Evolutionary conservation across 2,888 invertebrate species (phyloP).

Genomic region (Antheraea yamamai): DNA sequence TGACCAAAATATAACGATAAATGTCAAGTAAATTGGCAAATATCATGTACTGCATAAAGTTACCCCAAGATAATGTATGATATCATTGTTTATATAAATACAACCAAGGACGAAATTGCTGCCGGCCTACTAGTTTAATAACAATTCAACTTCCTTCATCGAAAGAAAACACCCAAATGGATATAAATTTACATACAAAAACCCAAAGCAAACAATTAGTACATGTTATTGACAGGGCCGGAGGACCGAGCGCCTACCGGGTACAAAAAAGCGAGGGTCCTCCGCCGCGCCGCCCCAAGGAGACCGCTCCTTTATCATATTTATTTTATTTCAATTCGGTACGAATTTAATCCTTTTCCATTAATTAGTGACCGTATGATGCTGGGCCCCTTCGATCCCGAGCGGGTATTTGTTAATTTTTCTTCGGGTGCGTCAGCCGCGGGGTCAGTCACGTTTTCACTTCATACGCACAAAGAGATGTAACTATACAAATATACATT

Average conservation of each 20-base stretch:
- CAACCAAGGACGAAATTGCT: no score
- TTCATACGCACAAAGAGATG: not conserved
- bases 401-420: slow-evolving; percentile 71
- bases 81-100: no score
- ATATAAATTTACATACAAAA: slow-evolving; percentile 30
- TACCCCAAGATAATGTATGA: no score
- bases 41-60: no score
- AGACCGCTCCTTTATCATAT: slow-evolving; percentile 73
- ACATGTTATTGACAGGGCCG: slow-evolving; percentile 52
- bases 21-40: no score
- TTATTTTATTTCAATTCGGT: slow-evolving; percentile 81
- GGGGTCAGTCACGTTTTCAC: slow-evolving; percentile 43
- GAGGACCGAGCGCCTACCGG: slow-evolving; percentile 25
- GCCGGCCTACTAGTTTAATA: not conserved
- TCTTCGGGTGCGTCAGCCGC: slow-evolving; percentile 58
- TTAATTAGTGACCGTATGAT: slow-evolving; percentile 80
- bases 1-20: no score
- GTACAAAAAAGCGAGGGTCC: slow-evolving; percentile 34
- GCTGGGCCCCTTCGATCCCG: slow-evolving; percentile 61
- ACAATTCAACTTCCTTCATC: not conserved
- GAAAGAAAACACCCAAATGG: slow-evolving; percentile 20
- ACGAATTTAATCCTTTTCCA: slow-evolving; percentile 82
- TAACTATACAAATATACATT: not conserved
- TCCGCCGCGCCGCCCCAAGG: slow-evolving; percentile 48
- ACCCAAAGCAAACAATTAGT: slow-evolving; percentile 43